Conservation (phyloP, 2,113 vertebrate genomes). For the Neotoma lepida region DNA sequence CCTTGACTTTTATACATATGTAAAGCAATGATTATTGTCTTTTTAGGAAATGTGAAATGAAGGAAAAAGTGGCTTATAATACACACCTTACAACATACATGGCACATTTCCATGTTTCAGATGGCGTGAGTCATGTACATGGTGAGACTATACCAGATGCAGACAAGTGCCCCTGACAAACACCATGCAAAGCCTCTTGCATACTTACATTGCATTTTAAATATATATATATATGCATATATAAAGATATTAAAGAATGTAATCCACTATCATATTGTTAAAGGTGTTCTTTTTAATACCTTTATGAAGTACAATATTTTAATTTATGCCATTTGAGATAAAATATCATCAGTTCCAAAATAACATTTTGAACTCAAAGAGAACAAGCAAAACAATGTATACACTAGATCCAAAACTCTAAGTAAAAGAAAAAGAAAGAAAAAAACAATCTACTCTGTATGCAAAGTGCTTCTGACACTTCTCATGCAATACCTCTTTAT, state of each 20-base stretch:
- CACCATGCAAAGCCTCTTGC: not conserved
- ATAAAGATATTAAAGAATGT: not conserved
- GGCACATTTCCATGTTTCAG: not conserved
- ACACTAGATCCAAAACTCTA: slow-evolving; percentile 13
- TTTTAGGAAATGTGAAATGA: not conserved
- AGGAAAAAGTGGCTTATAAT: not conserved
- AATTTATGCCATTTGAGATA: not conserved
- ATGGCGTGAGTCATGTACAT: not conserved
- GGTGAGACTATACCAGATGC: not conserved
- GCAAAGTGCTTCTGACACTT: slow-evolving; percentile 33
- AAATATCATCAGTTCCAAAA: not conserved
- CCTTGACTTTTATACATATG: not conserved
- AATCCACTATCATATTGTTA: not conserved
- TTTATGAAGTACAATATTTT: not conserved
- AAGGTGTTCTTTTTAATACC: not conserved
- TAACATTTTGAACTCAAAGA: not conserved
- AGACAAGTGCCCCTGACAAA: not conserved
- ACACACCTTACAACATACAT: not conserved
- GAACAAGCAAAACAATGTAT: not conserved
- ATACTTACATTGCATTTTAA: not conserved
- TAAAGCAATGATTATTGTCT: not conserved
- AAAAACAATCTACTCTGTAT: not conserved
- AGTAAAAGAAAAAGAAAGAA: not conserved
- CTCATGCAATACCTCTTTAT: slow-evolving; percentile 46
- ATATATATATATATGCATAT: not conserved